Evolutionary conservation across 2,797 vertebrate species (phyloP), one percentile per base, ranked within the genome.

Genomic region (Salmo trutta): DNA sequence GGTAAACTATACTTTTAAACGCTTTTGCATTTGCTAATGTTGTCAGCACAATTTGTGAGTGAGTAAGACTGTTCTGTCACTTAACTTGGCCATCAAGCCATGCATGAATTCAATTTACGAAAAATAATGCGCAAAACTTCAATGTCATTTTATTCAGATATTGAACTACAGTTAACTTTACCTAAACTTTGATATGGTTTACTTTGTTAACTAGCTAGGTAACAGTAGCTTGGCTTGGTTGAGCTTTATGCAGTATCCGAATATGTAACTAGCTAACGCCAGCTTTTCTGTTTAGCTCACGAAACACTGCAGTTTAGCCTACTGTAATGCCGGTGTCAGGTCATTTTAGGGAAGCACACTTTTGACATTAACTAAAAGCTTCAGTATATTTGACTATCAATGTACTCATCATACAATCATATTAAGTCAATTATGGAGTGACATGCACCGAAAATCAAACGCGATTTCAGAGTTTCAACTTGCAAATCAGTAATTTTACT

Each of bases 1-100:
- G 94, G 92, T 96, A 93, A 93, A 94, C 79, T 92, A 92, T 84
- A 3, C 27, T 54, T 54, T 31, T n/a, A 29, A 5, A 3, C 14
- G 52, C 5, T 53, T 29, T 53, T 17, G 8, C 14, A 12, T 47
- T 47, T 47, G 41, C 3, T 10, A 47, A 14, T 3, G 41, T 36
- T 16, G 17, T 36, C 12, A 47, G 3, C 27, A 33, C 33, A 71
- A 17, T 24, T 68, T 68, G 29, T 16, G 2, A 15, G 15, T 10
- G 29, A 14, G 2, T 47, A 10, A 36, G n/a, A 12, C 16, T 31
- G 6, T 19, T 67, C 14, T 29, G 41, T 29, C 24, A 29, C 21
- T 72, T 15, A 7, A 8, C 15, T 15, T 53, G n/a, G 2, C 41
- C 2, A 3, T 14, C 5, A 12, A 72, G 27, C 47, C 15, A 16